phyloP scores from a whole-genome alignment of 2,888 invertebrate species.

The Limnephilus marmoratus region DNA sequence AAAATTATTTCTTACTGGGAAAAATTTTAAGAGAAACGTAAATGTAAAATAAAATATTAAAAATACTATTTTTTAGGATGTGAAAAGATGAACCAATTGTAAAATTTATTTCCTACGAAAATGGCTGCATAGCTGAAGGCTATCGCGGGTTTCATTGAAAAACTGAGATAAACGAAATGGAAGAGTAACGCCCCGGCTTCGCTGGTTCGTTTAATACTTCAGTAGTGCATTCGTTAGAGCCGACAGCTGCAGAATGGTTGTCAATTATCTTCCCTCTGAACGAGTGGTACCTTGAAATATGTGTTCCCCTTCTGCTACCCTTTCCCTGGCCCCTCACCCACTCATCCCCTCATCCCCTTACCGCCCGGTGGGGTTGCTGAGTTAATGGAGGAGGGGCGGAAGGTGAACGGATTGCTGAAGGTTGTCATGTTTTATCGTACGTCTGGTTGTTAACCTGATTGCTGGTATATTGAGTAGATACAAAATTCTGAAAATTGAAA shows the following conservation, averaged over 20 bases:
- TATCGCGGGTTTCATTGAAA: not conserved
- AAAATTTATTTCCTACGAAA: not conserved
- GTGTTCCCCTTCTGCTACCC: not conserved
- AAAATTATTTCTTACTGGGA: too few relatives aligned
- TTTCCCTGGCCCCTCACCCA: not conserved
- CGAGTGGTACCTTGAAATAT: constrained; percentile 44
- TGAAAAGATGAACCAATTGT: not conserved
- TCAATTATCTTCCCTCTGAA: constrained; percentile 47
- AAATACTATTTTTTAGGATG: too few relatives aligned
- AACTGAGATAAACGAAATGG: not conserved
- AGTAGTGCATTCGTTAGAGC: constrained; percentile 47
- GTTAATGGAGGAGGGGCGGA: not conserved
- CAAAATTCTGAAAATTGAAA: too few relatives aligned
- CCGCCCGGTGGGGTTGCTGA: not conserved
- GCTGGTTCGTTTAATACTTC: constrained; percentile 19
- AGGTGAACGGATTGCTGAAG: not conserved
- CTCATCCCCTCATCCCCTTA: not conserved
- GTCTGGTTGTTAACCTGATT: not conserved
- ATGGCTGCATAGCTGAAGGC: not conserved
- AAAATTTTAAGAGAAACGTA: too few relatives aligned
- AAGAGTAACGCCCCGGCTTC: not conserved
- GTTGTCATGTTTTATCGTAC: too few relatives aligned
- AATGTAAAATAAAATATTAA: too few relatives aligned
- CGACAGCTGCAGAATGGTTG: constrained; percentile 52
- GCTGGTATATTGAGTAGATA: too few relatives aligned